Percentiles rank a stretch among this genome's conserved stretches.
phyloP scores from a whole-genome alignment of 2,888 invertebrate species.

The Parapristionchus giblindavisi region DNA sequence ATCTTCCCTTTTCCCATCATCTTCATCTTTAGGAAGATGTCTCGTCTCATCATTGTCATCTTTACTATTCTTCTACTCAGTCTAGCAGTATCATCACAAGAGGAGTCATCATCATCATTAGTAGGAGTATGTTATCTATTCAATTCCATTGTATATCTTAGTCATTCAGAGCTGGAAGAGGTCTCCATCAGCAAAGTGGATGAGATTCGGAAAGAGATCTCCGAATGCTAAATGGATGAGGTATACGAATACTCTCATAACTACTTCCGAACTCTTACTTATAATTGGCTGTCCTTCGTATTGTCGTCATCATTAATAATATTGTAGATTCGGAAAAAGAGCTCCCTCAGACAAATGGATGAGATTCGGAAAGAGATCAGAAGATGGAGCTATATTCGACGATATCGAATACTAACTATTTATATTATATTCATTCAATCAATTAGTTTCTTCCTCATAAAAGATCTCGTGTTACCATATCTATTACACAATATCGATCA shows the following conservation, averaged over 20 bases:
- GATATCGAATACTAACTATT: conserved; percentile 17
- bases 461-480: no score
- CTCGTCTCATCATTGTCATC: neutral
- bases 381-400: conserved; percentile 11
- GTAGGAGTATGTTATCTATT: no score
- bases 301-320: neutral
- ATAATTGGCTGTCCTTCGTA: no score
- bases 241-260: no score
- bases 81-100: neutral
- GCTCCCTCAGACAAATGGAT: conserved; percentile 64
- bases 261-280: neutral
- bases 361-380: conserved; percentile 62
- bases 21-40: conserved; percentile 1
- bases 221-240: conserved; percentile 67
- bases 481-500: conserved; percentile 15
- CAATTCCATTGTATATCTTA: no score
- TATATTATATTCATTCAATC: neutral
- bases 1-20: neutral
- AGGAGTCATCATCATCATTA: neutral
- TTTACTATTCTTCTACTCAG: neutral
- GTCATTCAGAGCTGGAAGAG: conserved; percentile 46
- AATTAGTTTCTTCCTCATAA: conserved; percentile 4
- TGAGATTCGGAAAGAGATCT: conserved; percentile 66
- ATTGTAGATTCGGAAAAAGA: conserved; percentile 61
- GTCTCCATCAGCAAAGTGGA: conserved; percentile 65